A percentile compares a stretch with the other conserved stretches of the same genome.
These are phyloP conservation scores for Sapayoa aenigma DNA, from an alignment of 2,113 vertebrate genomes.

Conservation along the genomic window DNA sequence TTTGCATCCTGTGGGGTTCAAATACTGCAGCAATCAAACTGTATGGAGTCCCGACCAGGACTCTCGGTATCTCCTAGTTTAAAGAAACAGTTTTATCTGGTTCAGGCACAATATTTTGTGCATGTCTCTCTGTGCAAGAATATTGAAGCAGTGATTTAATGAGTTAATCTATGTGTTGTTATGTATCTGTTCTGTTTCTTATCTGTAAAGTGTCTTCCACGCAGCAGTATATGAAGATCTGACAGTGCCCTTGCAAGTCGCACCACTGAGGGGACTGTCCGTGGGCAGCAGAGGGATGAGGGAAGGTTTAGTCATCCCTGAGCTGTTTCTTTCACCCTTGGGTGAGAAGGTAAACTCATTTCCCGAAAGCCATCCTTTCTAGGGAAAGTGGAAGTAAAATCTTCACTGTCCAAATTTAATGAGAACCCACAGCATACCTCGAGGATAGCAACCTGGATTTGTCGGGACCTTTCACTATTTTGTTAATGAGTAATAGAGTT, in stretches of 20 bases:
- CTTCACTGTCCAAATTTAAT: not conserved
- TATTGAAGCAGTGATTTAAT: not conserved
- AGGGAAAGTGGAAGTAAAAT: not conserved
- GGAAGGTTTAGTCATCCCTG: not conserved
- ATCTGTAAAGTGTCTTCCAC: not conserved
- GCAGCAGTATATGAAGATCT: not conserved
- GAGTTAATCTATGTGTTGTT: not conserved
- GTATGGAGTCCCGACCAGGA: not conserved
- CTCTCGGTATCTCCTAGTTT: not conserved
- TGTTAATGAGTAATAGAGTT: slow-evolving; percentile 54
- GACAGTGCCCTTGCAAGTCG: not conserved
- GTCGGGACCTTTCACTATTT: not conserved
- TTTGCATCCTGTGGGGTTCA: not conserved
- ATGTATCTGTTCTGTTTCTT: not conserved
- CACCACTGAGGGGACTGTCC: not conserved
- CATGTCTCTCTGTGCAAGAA: not conserved
- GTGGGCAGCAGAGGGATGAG: not conserved
- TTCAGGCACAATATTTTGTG: not conserved
- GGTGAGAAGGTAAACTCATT: not conserved
- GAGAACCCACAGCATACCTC: not conserved
- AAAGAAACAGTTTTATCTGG: not conserved
- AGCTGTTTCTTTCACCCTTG: not conserved
- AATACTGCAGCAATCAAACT: not conserved
- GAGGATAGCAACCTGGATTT: not conserved
- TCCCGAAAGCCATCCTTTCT: not conserved